Base-by-base conservation (phyloP, 2,888 invertebrate genomes). In the Platycheirus albimanus region DNA sequence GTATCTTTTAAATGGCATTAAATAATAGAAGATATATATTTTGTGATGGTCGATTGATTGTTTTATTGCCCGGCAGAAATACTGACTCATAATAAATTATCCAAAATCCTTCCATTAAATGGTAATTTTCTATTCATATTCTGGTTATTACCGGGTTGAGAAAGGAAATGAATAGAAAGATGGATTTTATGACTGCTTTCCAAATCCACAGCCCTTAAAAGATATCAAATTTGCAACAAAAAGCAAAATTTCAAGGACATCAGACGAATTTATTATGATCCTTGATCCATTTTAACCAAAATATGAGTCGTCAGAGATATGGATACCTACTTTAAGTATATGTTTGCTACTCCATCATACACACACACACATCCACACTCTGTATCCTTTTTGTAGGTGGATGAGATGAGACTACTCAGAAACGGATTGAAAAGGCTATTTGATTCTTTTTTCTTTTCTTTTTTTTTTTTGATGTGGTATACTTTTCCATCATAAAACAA, bases 71-170 rank as follows among this genome's bases (percentile, higher is more conserved):
- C 58, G 41, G 41, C 58, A 41, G 58, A 41, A 58, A 58, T 58
- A 24, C 58, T 41, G 24, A 58, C 58, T 41, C 33, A 24, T 58
- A 58, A 41, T 58, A 58, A 41, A 58, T 58, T 58, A 15, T 15
- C 41, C 11, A 15, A 41, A 24, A 58, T 58, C 41, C 38, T 58
- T 41, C 58, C 64, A 70, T 64, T 64, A 64, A 51, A 38, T 41
- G 38, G 64, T 58, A 70, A 76, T 80, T 70, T 70, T 56, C 70
- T 76, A 76, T 76, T 80, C 76, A 76, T 76, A 75, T 64, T 58
- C 58, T 24, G 38, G 20, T 1, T 56, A 3, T 19, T 38, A n/a
- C 10, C 41, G 41, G 6, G 38, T 24, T 58, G 1, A 24, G 10
- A 13, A 24, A n/a, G n/a, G n/a, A n/a, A n/a, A n/a, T n/a, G n/a